Conservation (phyloP, 2,888 invertebrate species). For the Cantharis flavilabris region DNA sequence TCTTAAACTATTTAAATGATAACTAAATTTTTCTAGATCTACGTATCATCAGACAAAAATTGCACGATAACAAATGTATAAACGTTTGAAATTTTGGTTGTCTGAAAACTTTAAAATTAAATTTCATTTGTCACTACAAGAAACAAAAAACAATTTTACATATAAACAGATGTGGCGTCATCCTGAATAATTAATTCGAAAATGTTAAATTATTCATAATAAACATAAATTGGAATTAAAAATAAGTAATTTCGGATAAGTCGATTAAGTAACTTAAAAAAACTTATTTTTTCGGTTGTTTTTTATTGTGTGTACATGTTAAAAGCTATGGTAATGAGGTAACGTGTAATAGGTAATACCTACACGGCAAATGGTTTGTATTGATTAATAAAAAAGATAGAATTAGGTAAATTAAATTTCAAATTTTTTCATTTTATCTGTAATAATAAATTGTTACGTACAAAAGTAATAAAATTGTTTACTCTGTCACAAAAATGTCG, state of each 20-base stretch:
- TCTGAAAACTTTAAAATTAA: no score
- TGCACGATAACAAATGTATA: no score
- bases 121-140: no score
- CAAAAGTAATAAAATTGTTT: not conserved
- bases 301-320: not conserved
- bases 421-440: not conserved
- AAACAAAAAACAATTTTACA: no score
- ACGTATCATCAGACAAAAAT: no score
- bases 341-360: not conserved
- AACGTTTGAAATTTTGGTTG: no score
- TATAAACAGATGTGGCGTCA: no score
- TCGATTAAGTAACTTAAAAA: not conserved
- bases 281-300: not conserved
- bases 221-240: not conserved
- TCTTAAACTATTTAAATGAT: no score
- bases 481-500: not conserved
- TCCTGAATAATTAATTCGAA: not conserved
- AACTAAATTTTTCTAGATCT: no score
- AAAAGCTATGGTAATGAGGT: not conserved
- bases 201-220: not conserved
- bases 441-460: not conserved
- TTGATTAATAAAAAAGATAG: not conserved
- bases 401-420: not conserved
- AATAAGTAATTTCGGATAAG: not conserved
- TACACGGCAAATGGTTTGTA: not conserved